phyloP scores from a whole-genome alignment of 2,113 vertebrate genomes.

The Pollimyrus isidori region DNA sequence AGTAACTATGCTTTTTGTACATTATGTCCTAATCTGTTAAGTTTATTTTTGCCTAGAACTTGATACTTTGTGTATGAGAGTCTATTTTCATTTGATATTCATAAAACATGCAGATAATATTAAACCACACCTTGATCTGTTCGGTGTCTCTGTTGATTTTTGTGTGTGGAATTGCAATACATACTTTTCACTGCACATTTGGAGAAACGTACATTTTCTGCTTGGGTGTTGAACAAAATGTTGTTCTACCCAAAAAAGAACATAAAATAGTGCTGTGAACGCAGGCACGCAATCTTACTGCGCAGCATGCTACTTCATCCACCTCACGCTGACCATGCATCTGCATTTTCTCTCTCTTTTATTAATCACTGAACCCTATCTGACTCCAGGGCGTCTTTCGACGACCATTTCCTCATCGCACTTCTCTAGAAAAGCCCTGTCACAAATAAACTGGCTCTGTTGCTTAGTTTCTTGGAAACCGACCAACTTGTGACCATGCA shows the following conservation, averaged over 20 bases:
- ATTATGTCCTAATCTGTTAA: slow-evolving; percentile 42
- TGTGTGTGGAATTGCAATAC: neutral
- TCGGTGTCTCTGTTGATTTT: neutral
- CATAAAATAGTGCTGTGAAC: neutral
- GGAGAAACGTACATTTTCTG: neutral
- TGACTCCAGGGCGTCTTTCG: neutral
- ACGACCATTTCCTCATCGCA: neutral
- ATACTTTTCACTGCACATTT: neutral
- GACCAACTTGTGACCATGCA: slow-evolving; percentile 33
- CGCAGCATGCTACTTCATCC: neutral
- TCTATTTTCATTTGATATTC: slow-evolving; percentile 65
- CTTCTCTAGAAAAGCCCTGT: slow-evolving; percentile 21
- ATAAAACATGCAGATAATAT: slow-evolving; percentile 57
- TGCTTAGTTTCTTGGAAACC: slow-evolving; percentile 36
- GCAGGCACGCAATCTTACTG: neutral
- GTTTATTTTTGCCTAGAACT: slow-evolving; percentile 50
- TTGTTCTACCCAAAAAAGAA: neutral
- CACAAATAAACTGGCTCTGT: neutral
- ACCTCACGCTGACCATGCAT: neutral
- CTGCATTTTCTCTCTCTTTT: neutral
- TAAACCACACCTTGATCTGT: slow-evolving; percentile 59
- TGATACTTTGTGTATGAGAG: slow-evolving; percentile 62
- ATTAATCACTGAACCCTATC: neutral
- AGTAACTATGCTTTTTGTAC: neutral
- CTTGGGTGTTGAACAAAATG: neutral